phyloP scores from a whole-genome alignment of 2,888 invertebrate species.

The Callyntrura guangdongensis region DNA sequence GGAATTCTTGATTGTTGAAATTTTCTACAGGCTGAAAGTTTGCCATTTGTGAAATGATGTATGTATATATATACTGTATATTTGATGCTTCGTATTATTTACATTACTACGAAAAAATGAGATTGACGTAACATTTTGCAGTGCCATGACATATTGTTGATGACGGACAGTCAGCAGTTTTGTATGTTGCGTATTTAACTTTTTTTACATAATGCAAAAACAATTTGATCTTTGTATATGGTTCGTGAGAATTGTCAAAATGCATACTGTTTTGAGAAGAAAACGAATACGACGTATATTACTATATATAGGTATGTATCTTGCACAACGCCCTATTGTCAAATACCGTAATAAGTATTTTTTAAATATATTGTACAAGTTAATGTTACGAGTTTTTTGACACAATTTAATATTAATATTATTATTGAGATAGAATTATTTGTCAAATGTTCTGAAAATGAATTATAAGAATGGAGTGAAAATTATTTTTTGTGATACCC shows the following conservation, averaged over 20 bases:
- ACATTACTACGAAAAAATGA: not conserved
- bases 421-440: not conserved
- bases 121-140: constrained; percentile 51
- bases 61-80: constrained; percentile 35
- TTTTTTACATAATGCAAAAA: constrained; percentile 38
- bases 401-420: not conserved
- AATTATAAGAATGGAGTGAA: not conserved
- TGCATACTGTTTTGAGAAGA: not conserved
- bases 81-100: not conserved
- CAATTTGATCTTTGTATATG: constrained; percentile 33
- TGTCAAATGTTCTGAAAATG: not conserved
- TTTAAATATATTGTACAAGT: constrained; percentile 60
- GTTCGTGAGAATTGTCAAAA: constrained; percentile 21
- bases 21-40: not conserved
- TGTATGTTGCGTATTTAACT: constrained; percentile 38
- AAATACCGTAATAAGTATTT: constrained; percentile 67
- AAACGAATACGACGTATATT: not conserved
- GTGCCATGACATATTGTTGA: constrained; percentile 57
- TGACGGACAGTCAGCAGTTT: constrained; percentile 54
- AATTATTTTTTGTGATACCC: constrained; percentile 34
- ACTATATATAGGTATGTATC: not conserved
- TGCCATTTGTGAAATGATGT: not conserved
- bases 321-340: not conserved
- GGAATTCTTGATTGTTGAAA: not conserved
- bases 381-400: constrained; percentile 54